Base-by-base conservation (phyloP, 2,113 vertebrate species). In the Sapajus apella region DNA sequence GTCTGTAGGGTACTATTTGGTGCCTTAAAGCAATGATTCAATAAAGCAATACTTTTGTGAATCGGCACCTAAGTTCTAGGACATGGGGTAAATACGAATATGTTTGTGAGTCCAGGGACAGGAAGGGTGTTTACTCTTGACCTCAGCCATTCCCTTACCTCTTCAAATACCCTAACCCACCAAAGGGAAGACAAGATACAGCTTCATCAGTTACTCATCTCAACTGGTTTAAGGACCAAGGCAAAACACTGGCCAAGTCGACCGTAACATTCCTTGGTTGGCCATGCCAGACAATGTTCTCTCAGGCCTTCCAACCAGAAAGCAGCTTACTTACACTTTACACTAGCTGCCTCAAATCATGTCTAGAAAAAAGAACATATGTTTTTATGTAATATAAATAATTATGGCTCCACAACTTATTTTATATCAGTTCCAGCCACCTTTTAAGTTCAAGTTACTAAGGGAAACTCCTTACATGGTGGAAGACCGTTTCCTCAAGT, bases 361-460 rank as follows among this genome's bases (percentile, higher is more conserved):
- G 87, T 45, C 73, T 87, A 25, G 50, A 95, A 91, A 91, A 47
- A 73, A 92, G 8, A 45, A 61, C 8, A 43, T 47, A 90, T 1
- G 9, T 61, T 87, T 93, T 87, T 55, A 91, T 94, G 50, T 70
- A 76, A 87, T 25, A 83, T 91, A 87, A 82, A 82, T 84, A 90
- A 77, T 72, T 58, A 66, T 30, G 70, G 25, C 35, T 90, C 64
- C 30, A 77, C 16, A 82, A 92, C 14, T 73, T 87, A 70, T 70
- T 87, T 95, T 47, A 80, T 94, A 85, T 58, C 64, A 85, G 32
- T 85, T 91, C 18, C 43, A 88, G 37, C 32, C 88, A 96, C 47
- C 8, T 86, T 81, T 82, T 70, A 86, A 92, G 79, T 95, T 91
- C 56, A 72, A 86, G 7, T 89, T 58, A 85, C 45, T 80, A 93